These are phyloP conservation scores for Corythoichthys haematopterus DNA, from an alignment of 2,113 vertebrate species.

Conservation along the genomic window DNA sequence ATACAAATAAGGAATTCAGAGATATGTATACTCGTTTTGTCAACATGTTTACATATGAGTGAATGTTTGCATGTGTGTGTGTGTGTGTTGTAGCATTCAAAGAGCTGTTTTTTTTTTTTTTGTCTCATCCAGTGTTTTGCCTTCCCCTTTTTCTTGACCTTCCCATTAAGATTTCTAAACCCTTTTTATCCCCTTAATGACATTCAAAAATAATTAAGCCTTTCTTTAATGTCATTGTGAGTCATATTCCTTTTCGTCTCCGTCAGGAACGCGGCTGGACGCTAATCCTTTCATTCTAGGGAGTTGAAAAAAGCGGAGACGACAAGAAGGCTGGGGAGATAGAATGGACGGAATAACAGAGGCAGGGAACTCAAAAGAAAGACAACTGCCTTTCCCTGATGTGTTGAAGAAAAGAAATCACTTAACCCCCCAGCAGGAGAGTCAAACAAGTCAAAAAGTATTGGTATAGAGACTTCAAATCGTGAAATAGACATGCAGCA, in stretches of 20 bases:
- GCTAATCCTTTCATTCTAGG: conserved; percentile 65
- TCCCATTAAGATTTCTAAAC: conserved; percentile 52
- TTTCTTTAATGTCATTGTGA: conserved; percentile 51
- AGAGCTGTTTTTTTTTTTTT: conserved; percentile 29
- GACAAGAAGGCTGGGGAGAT: conserved; percentile 37
- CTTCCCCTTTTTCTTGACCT: conserved; percentile 33
- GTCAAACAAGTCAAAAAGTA: conserved; percentile 22
- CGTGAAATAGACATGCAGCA: background rate
- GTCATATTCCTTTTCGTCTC: conserved; percentile 62
- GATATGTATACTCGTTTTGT: conserved; percentile 73
- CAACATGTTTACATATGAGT: conserved; percentile 49
- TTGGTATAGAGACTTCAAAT: background rate
- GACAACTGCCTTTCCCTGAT: conserved; percentile 13
- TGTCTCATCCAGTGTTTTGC: conserved; percentile 30
- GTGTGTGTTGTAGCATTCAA: conserved; percentile 47
- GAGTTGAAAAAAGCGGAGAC: conserved; percentile 59
- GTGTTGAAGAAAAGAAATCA: conserved; percentile 7
- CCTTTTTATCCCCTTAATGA: conserved; percentile 62
- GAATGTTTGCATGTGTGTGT: conserved; percentile 55
- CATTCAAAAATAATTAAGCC: conserved; percentile 68
- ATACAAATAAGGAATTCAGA: conserved; percentile 76
- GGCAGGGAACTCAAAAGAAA: conserved; percentile 17
- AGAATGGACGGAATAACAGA: conserved; percentile 27
- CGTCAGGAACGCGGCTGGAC: conserved; percentile 47
- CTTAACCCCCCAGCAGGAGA: conserved; percentile 7